phyloP scores from a whole-genome alignment of 2,888 invertebrate genomes.

The Phymatocera aterrima region DNA sequence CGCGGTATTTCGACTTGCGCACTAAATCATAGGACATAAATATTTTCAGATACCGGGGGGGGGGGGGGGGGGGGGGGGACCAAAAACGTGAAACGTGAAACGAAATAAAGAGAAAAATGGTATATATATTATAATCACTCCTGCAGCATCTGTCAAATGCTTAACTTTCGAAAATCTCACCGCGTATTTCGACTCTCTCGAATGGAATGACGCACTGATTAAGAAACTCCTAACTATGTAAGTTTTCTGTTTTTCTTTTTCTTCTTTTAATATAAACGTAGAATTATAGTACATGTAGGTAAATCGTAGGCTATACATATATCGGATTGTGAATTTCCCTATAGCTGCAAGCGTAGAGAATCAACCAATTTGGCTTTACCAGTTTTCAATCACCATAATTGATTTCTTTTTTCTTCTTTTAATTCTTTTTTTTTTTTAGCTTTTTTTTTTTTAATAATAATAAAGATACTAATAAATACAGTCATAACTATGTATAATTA shows the following conservation, averaged over 20 bases:
- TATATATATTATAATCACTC: slow-evolving; percentile 22
- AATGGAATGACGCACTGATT: slow-evolving; percentile 26
- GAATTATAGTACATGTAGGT: slow-evolving; percentile 25
- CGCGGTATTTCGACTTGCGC: slow-evolving; percentile 2
- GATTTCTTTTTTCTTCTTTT: slow-evolving; percentile 38
- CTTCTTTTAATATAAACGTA: too few relatives aligned
- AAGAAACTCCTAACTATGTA: slow-evolving; percentile 6
- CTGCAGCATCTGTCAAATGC: slow-evolving; percentile 26
- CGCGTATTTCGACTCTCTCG: slow-evolving; percentile 23
- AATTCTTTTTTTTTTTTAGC: slow-evolving; percentile 18
- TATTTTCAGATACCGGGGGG: too few relatives aligned
- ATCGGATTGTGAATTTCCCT: slow-evolving; percentile 45
- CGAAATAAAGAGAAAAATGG: background rate
- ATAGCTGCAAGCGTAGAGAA: slow-evolving; percentile 46
- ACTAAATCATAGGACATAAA: background rate
- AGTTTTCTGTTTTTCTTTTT: too few relatives aligned
- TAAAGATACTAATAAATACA: slow-evolving; percentile 10
- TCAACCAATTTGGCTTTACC: slow-evolving; percentile 55
- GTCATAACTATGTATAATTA: slow-evolving; percentile 11
- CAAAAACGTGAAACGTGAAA: background rate
- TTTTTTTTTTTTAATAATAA: slow-evolving; percentile 23
- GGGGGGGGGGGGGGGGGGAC: too few relatives aligned
- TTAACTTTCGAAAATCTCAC: slow-evolving; percentile 24
- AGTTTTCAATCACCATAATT: slow-evolving; percentile 52
- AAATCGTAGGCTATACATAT: too few relatives aligned